Base-by-base conservation (phyloP, 2,888 invertebrate species). In the Eupeodes luniger region DNA sequence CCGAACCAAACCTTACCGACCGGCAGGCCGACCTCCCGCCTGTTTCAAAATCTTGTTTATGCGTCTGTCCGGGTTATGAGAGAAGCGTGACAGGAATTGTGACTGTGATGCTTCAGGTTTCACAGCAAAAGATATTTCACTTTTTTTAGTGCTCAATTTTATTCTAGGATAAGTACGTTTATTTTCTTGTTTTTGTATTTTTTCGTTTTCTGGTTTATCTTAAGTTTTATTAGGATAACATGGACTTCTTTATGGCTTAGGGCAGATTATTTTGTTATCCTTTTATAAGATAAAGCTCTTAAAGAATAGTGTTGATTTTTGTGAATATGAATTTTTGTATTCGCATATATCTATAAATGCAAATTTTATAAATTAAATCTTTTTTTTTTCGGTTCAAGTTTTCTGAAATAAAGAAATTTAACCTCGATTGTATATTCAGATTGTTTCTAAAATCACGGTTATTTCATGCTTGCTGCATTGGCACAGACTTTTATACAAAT, bases 51-150 rank as follows among this genome's bases (percentile, higher is more conserved):
- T 69, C 69, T 55, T 53, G 67, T 44, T 72, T 78, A 69, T 79
- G n/a, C 76, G 40, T 70, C 44, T 76, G 62, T 62, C 67, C 27
- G 59, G 67, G 72, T 78, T 82, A 86, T 86, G 86, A 82, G 69
- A 53, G 82, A 76, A 76, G 66, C 83, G 86, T 87, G 86, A 83
- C 86, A 57, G 47, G 83, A 87, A 83, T 87, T 49, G 70, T 72
- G 81, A 78, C 81, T 51, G 79, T 70, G 55, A 66, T 36, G 47
- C 14, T 55, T 62, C 12, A 53, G 36, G 12, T 10, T 47, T n/a
- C 14, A 16, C 5, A 0, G 4, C 2, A 5, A 53, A 34, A 14
- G 40, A 70, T 70, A 49, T 64, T 36, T 47, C 64, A 11, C n/a
- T 61, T 53, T 51, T 34, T 55, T 57, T 53, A 49, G 49, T 66